These are phyloP conservation scores for Synanthedon tipuliformis DNA, from an alignment of 2,888 invertebrate genomes.

Conservation along the genomic window DNA sequence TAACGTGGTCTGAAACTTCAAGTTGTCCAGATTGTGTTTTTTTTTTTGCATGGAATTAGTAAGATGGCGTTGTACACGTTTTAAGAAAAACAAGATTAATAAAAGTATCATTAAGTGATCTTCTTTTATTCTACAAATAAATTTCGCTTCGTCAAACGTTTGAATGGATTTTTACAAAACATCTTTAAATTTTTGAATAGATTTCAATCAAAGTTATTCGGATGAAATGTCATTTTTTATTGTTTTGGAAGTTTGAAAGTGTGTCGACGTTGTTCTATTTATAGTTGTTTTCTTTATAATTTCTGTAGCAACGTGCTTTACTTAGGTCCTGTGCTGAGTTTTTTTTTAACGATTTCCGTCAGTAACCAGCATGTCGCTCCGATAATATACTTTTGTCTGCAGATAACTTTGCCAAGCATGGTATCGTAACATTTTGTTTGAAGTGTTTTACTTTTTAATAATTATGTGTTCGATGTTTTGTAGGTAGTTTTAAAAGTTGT, in stretches of 20 bases:
- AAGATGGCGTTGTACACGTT: no score
- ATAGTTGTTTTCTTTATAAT: slow-evolving; percentile 8
- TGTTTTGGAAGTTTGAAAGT: slow-evolving; percentile 5
- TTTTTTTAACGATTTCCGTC: slow-evolving; percentile 4
- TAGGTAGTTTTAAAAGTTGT: background rate
- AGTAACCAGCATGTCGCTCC: slow-evolving; percentile 16
- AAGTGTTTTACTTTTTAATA: slow-evolving; percentile 4
- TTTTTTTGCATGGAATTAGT: no score
- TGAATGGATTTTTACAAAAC: no score
- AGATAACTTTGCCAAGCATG: slow-evolving; percentile 16
- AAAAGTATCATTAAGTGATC: no score
- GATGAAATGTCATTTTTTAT: background rate
- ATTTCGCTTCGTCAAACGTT: no score
- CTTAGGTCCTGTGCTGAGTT: slow-evolving; percentile 3
- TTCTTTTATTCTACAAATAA: no score
- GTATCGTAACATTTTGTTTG: slow-evolving; percentile 7
- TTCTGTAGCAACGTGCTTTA: slow-evolving; percentile 13
- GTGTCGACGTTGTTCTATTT: slow-evolving; percentile 4
- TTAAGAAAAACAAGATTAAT: no score
- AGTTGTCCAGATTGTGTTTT: no score
- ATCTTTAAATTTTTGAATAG: no score
- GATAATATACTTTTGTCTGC: background rate
- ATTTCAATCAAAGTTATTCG: no score
- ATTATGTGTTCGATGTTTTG: slow-evolving; percentile 1
- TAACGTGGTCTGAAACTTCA: no score